A percentile compares a stretch with the other conserved stretches of the same genome.
These are phyloP conservation scores for Channa striata DNA, from an alignment of 2,797 vertebrate species.

Conservation along the genomic window DNA sequence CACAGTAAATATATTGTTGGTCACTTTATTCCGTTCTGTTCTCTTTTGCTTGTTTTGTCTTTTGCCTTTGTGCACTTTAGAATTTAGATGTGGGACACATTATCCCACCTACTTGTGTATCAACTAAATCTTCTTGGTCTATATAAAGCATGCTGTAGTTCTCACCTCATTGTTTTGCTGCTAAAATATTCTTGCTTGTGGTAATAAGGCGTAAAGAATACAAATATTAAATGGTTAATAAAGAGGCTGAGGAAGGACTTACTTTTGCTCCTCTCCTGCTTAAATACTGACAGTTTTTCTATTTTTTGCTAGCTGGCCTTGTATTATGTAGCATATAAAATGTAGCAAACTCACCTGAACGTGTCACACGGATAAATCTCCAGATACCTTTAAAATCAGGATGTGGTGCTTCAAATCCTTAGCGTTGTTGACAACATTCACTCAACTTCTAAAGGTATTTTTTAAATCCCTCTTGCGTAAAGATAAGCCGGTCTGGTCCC, in stretches of 20 bases:
- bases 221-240: slow-evolving; percentile 6
- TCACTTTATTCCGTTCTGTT: neutral
- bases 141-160: too few species aligned
- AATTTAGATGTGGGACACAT: neutral
- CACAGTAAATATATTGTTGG: neutral
- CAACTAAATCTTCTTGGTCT: neutral
- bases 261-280: neutral
- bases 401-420: too few species aligned
- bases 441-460: too few species aligned
- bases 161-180: neutral
- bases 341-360: slow-evolving; percentile 22
- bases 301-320: slow-evolving; percentile 45
- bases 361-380: neutral
- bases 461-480: too few species aligned
- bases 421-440: too few species aligned
- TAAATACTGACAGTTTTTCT: slow-evolving; percentile 32
- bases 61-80: neutral
- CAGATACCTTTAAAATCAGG: too few species aligned
- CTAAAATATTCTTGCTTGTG: neutral
- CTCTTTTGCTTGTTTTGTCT: neutral
- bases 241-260: neutral
- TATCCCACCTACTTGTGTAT: neutral
- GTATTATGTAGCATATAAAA: slow-evolving; percentile 34
- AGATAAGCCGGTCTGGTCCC: too few species aligned
- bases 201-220: neutral